Evolutionary conservation across 2,797 vertebrate genomes (phyloP), one percentile per base, ranked within the genome.

Genomic region (Coregonus sp.): DNA sequence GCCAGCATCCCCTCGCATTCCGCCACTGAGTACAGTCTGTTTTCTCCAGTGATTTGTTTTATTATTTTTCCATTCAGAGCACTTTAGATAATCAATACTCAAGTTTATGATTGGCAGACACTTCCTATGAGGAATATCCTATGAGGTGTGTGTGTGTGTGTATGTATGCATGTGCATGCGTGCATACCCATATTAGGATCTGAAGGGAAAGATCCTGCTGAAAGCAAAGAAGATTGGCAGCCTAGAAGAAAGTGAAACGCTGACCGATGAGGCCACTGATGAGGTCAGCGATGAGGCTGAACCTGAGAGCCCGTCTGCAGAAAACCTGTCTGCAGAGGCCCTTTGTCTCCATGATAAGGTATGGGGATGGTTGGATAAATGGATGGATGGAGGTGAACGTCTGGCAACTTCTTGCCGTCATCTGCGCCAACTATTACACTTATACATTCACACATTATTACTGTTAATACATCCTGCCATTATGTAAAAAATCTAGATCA

Each of bases 181-280:
- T 33, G 54, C 54, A 56, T 56, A 56, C 54, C 3, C 2, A 33
- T 51, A 61, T 6, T 74, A 99, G 98, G 95, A 96, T 12, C 94
- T 99, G 81, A 95, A 90, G 74, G 92, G 95, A 18, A 99, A 96
- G 86, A 95, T 99, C 78, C 83, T 99, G 78, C 84, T 99, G 76
- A 99, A 99, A 86, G 97, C 96, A 51, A 99, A 98, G 91, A 98
- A 96, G 90, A 94, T 96, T 0, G 92, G 90, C 0, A 83, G 92
- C 0, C 82, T 94, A 12, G 95, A 95, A 74, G 90, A 90, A 1
- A 86, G 59, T 0, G 92, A 92, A 40, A 80, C 2, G 0, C 84
- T 93, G 0, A 97, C 0, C 95, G 68, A 70, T 70, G 68, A 70
- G 16, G 37, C 15, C 29, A 68, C 25, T 15, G 66, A 96, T 0